Base-by-base conservation (phyloP, 2,113 vertebrate genomes). In the Spheniscus mendiculus region DNA sequence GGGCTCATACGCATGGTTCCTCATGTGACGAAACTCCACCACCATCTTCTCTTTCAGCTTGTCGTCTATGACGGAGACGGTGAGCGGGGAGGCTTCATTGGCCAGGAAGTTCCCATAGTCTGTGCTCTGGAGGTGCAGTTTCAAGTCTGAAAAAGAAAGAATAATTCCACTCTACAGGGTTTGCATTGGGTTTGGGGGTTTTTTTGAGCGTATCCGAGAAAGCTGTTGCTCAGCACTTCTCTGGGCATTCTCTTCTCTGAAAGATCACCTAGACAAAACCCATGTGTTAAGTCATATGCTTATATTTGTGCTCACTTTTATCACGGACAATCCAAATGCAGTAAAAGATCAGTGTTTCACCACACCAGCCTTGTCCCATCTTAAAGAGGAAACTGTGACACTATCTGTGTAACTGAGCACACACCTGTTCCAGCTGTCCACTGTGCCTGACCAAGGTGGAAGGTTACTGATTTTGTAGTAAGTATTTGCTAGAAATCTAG, bases 41-140 rank as follows among this genome's bases (percentile, higher is more conserved):
- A 99, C 99, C 99, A 99, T 99, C 98, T 99, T 99, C 98, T 99
- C 99, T 97, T 99, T 99, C 97, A 99, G 98, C 92, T 99, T 99
- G 98, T 99, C 99, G 1, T 99, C 99, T 10, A 99, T 99, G 86
- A 99, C 99, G 0, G 99, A 99, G 59, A 99, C 99, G 0, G 99
- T 99, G 85, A 99, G 99, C 0, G 99, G 99, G 14, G 99, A 99
- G 2, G 99, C 99, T 95, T 99, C 99, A 0, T 99, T 99, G 20
- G 99, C 99, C 97, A 99, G 96, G 97, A 99, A 99, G 97, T 99
- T 99, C 77, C 99, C 99, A 94, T 99, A 99, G 97, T 99, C 99
- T 13, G 99, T 99, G 97, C 99, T 99, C 98, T 99, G 99, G 78
- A 99, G 98, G 88, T 99, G 99, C 83, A 99, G 98, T 95, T 99